These are phyloP conservation scores for Matsumyia berberina DNA, from an alignment of 2,888 invertebrate genomes.

Conservation along the genomic window DNA sequence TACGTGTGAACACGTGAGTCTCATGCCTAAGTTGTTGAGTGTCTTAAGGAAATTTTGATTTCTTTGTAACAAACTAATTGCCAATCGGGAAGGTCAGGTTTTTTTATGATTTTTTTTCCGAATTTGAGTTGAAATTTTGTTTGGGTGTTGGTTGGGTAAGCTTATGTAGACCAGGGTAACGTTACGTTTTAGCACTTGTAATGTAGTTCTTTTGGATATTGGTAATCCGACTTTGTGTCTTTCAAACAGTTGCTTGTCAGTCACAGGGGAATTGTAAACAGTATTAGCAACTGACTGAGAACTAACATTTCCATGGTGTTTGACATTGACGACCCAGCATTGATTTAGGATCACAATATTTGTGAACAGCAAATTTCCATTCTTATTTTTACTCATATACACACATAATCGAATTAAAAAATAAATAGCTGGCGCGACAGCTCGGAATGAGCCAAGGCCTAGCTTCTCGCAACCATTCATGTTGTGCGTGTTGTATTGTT, in stretches of 20 bases:
- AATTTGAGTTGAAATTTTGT: constrained; percentile 7
- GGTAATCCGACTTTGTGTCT: background rate
- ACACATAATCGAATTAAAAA: too few species aligned
- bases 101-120: constrained; percentile 32
- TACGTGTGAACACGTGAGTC: constrained; percentile 59
- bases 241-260: background rate
- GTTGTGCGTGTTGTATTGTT: too few species aligned
- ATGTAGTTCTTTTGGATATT: background rate
- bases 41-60: constrained; percentile 11
- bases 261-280: too few species aligned
- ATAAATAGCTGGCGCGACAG: too few species aligned
- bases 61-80: constrained; percentile 14
- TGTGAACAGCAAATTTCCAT: too few species aligned
- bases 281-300: too few species aligned
- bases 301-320: too few species aligned
- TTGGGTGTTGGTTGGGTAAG: constrained; percentile 8
- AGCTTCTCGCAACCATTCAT: too few species aligned
- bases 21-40: constrained; percentile 43
- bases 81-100: constrained; percentile 61
- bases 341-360: too few species aligned
- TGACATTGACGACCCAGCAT: too few species aligned
- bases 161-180: constrained; percentile 5
- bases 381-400: too few species aligned
- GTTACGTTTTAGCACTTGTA: background rate
- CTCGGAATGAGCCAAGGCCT: too few species aligned